Conservation (phyloP, 2,113 vertebrate genomes). For the Labeo rohita region DNA sequence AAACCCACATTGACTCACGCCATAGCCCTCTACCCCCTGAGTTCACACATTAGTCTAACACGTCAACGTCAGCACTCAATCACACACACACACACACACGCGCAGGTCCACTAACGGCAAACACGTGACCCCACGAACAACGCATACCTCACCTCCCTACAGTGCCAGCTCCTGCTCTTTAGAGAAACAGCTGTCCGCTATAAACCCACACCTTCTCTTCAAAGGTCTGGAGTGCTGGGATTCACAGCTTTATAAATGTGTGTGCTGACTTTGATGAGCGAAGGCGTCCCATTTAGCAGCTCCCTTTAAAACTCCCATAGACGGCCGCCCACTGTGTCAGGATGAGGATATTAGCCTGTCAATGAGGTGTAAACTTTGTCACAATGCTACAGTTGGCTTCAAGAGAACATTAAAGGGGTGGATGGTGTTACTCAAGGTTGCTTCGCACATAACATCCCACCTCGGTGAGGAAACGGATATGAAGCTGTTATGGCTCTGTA, state of each 20-base stretch:
- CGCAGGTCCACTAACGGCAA: neutral
- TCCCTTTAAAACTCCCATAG: constrained; percentile 65
- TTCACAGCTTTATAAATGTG: constrained; percentile 68
- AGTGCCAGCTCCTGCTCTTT: constrained; percentile 31
- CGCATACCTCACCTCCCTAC: constrained; percentile 24
- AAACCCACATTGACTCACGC: neutral
- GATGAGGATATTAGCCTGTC: constrained; percentile 74
- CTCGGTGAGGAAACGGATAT: constrained; percentile 44
- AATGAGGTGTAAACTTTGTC: constrained; percentile 68
- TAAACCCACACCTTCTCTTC: constrained; percentile 65
- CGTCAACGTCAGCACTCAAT: neutral
- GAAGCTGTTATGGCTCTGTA: constrained; percentile 50
- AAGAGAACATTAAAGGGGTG: constrained; percentile 44
- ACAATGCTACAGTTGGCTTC: constrained; percentile 64
- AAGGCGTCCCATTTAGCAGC: constrained; percentile 70
- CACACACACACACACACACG: neutral
- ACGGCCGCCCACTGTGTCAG: constrained; percentile 58
- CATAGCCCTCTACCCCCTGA: neutral
- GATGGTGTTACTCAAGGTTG: constrained; percentile 18
- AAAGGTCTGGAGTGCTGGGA: constrained; percentile 61
- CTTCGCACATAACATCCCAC: constrained; percentile 44
- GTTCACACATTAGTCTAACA: constrained; percentile 21
- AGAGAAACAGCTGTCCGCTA: constrained; percentile 66
- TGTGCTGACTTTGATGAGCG: constrained; percentile 69
- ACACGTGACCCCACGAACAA: constrained; percentile 10